A percentile compares a stretch with the other conserved stretches of the same genome.
Evolutionary conservation across 1,140 invertebrate species (phyloP).

Genomic region (Matsumurasca onukii): DNA sequence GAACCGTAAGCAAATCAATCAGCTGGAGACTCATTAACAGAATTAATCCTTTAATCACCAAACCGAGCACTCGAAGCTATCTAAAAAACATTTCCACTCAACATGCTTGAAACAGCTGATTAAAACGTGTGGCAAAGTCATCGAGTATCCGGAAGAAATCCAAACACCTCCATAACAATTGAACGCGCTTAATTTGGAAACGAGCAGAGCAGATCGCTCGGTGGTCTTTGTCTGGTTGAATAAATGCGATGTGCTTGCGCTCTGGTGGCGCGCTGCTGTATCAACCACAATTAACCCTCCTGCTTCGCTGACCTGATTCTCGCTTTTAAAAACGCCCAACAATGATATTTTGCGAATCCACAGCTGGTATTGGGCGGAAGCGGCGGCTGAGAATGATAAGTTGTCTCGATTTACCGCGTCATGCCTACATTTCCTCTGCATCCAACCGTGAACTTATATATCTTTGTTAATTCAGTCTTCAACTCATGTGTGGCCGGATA

Average conservation of each 20-base stretch:
- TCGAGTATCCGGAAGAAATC: slow-evolving; percentile 12
- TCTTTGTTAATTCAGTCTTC: slow-evolving; percentile 24
- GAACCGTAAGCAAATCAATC: background rate
- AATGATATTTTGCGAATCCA: slow-evolving; percentile 20
- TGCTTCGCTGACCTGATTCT: slow-evolving; percentile 12
- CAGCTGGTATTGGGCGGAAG: slow-evolving; percentile 2
- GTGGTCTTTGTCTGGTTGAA: slow-evolving; percentile 17
- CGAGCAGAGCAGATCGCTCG: slow-evolving; percentile 11
- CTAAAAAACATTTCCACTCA: slow-evolving; percentile 8
- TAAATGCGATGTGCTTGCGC: slow-evolving; percentile 16
- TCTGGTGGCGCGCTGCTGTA: background rate
- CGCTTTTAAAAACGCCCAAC: slow-evolving; percentile 20
- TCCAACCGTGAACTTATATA: slow-evolving; percentile 19
- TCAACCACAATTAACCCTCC: slow-evolving; percentile 25
- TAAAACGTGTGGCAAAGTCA: slow-evolving; percentile 18
- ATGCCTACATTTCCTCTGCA: slow-evolving; percentile 20
- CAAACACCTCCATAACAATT: slow-evolving; percentile 27
- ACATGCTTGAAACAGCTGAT: slow-evolving; percentile 3
- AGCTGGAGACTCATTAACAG: background rate
- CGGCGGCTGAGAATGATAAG: slow-evolving; percentile 13
- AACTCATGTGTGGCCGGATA: slow-evolving; percentile 25
- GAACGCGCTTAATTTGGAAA: slow-evolving; percentile 23
- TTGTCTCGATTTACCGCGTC: slow-evolving; percentile 11
- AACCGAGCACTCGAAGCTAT: background rate
- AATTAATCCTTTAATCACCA: background rate